Evolutionary conservation across 2,797 vertebrate species (phyloP).

Genomic region (Phaenicophaeus curvirostris): DNA sequence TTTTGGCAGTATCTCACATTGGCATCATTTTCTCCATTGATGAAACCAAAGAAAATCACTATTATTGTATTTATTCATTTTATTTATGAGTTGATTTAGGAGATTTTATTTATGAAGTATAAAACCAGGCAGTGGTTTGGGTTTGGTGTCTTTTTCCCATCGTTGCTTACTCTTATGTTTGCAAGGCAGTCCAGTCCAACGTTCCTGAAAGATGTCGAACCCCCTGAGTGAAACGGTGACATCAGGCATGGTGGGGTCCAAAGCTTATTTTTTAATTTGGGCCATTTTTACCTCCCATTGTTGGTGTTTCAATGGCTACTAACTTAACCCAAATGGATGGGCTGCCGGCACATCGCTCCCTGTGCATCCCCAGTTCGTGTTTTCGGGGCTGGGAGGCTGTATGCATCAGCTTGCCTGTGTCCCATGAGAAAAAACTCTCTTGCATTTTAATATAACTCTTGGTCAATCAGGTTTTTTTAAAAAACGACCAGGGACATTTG

Average conservation of each 20-base stretch:
- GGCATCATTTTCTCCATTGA: rapidly evolving
- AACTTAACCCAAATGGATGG: background rate
- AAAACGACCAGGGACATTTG: background rate
- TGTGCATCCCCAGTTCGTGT: rapidly evolving
- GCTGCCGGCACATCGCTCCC: rapidly evolving
- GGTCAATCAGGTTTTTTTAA: background rate
- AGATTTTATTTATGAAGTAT: background rate
- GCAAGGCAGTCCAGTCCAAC: background rate
- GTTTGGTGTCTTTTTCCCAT: rapidly evolving
- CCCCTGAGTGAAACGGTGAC: background rate
- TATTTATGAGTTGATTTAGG: rapidly evolving
- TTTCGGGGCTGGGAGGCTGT: rapidly evolving
- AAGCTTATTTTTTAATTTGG: background rate
- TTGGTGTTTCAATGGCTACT: rapidly evolving
- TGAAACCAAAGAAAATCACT: background rate
- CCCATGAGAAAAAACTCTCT: background rate
- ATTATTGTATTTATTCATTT: background rate
- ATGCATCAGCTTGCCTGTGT: rapidly evolving
- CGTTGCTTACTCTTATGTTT: background rate
- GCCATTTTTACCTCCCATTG: background rate
- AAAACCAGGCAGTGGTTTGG: background rate
- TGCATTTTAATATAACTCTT: background rate
- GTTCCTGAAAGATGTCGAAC: background rate
- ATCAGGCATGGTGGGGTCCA: background rate
- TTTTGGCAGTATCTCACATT: background rate